Percentiles rank a stretch among this genome's conserved stretches.
Evolutionary conservation across 1,140 invertebrate genomes (phyloP).

Genomic region (Coelopa frigida): DNA sequence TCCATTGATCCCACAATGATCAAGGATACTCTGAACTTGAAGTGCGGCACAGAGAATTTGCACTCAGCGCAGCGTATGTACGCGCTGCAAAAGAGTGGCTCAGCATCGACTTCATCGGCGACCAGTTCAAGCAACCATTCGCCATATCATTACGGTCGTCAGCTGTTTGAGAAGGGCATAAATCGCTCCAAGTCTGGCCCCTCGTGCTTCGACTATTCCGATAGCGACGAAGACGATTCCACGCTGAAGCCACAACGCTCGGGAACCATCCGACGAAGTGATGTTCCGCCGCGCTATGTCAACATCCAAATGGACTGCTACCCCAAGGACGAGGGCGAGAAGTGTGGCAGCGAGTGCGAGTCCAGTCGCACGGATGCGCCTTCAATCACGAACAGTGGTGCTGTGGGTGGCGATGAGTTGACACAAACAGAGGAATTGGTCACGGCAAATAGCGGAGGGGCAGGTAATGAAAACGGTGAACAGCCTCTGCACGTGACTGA

Average conservation of each 20-base stretch:
- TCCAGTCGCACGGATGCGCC: constrained; percentile 31
- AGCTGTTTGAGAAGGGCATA: constrained; percentile 46
- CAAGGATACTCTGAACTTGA: constrained; percentile 37
- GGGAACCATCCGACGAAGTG: constrained; percentile 35
- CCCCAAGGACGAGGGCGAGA: constrained; percentile 26
- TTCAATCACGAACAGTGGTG: constrained; percentile 33
- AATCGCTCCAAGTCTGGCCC: constrained; percentile 63
- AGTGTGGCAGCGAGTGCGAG: constrained; percentile 27
- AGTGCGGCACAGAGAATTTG: constrained; percentile 22
- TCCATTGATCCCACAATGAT: constrained; percentile 38
- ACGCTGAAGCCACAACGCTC: constrained; percentile 23
- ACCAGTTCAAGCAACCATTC: constrained; percentile 19
- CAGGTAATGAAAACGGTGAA: constrained; percentile 25
- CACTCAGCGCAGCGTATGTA: constrained; percentile 31
- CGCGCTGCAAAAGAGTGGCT: constrained; percentile 44
- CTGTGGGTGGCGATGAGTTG: constrained; percentile 36
- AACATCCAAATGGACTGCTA: constrained; percentile 44
- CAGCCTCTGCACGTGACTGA: constrained; percentile 35
- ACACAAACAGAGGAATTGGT: constrained; percentile 35
- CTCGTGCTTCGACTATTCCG: constrained; percentile 52
- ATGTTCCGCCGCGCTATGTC: constrained; percentile 33
- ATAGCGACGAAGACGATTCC: constrained; percentile 34
- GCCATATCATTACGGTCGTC: constrained; percentile 25
- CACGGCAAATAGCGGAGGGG: constrained; percentile 23
- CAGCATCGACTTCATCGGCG: constrained; percentile 20